phyloP scores from a whole-genome alignment of 2,113 vertebrate species.

The Pollimyrus isidori region DNA sequence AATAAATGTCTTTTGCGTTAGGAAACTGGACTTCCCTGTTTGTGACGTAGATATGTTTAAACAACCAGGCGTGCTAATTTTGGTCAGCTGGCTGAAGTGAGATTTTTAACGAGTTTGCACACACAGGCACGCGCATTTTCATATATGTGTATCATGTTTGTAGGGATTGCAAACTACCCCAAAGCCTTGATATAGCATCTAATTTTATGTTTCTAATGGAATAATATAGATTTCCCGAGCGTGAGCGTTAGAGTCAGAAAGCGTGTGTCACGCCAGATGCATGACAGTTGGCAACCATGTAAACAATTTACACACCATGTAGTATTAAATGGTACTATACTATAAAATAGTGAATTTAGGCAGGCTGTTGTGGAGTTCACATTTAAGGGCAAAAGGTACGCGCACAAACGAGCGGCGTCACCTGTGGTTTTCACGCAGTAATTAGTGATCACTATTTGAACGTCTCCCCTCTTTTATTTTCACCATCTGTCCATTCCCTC shows the following conservation, averaged over 20 bases:
- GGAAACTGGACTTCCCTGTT: background rate
- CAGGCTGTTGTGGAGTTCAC: background rate
- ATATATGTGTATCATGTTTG: too few species aligned
- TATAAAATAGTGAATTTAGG: background rate
- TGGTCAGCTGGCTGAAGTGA: background rate
- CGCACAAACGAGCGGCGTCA: background rate
- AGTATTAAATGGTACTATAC: background rate
- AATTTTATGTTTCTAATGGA: too few species aligned
- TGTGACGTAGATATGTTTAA: background rate
- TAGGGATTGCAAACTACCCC: too few species aligned
- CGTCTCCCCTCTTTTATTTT: background rate
- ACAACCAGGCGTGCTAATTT: background rate
- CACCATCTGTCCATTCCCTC: constrained; percentile 8
- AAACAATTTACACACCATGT: background rate
- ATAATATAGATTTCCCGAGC: too few species aligned
- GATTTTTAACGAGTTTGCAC: too few species aligned
- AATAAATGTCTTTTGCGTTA: background rate
- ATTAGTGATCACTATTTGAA: constrained; percentile 2
- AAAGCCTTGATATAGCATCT: too few species aligned
- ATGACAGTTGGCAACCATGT: background rate
- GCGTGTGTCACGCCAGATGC: too few species aligned
- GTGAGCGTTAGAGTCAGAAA: too few species aligned
- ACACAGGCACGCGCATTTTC: too few species aligned
- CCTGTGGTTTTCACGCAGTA: background rate
- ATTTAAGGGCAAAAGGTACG: background rate